Evolutionary conservation across 2,113 vertebrate genomes (phyloP).

Genomic region (Amia ocellicauda): DNA sequence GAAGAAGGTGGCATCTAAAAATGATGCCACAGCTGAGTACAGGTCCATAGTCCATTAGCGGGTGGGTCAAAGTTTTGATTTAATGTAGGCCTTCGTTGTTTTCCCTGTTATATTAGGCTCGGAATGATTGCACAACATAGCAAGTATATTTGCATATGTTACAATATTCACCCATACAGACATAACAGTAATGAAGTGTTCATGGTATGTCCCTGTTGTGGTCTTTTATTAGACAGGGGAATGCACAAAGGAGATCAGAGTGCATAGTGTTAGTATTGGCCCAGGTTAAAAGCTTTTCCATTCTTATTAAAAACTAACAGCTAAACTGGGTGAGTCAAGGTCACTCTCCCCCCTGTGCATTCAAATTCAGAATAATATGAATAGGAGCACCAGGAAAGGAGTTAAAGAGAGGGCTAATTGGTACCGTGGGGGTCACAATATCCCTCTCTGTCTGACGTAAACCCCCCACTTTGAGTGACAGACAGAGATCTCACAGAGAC

Average conservation of each 20-base stretch:
- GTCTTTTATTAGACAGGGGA: not conserved
- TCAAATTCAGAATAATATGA: constrained; percentile 9
- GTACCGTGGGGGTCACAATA: not conserved
- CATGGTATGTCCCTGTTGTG: too few species aligned
- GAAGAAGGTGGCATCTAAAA: too few species aligned
- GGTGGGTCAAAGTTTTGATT: too few species aligned
- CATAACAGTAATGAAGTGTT: too few species aligned
- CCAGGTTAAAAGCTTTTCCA: constrained; percentile 1
- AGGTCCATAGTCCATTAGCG: too few species aligned
- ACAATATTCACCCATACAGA: too few species aligned
- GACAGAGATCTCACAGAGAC: constrained; percentile 7
- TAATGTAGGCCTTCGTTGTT: too few species aligned
- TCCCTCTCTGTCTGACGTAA: not conserved
- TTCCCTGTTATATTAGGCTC: too few species aligned
- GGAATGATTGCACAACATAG: too few species aligned
- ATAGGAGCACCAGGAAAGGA: not conserved
- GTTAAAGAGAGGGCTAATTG: constrained; percentile 16
- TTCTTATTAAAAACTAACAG: not conserved
- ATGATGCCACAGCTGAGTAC: too few species aligned
- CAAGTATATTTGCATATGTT: too few species aligned
- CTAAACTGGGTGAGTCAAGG: not conserved
- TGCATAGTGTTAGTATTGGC: not conserved
- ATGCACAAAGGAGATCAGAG: not conserved
- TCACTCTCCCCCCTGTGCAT: not conserved
- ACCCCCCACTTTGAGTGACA: constrained; percentile 6